Base-by-base conservation (phyloP, 1,140 invertebrate genomes). In the Hydropsyche tenuis region DNA sequence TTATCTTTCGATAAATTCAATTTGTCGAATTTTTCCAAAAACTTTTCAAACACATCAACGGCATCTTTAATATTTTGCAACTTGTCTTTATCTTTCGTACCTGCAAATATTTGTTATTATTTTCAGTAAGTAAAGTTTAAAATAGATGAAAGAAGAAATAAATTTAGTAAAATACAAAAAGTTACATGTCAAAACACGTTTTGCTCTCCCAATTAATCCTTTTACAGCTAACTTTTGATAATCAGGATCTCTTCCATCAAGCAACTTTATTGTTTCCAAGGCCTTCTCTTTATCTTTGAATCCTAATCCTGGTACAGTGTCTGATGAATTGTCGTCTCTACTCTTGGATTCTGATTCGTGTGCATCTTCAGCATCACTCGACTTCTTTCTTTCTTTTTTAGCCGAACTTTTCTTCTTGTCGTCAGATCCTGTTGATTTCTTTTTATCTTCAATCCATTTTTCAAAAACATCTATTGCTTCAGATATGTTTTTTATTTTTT, bases 401-500 rank as follows among this genome's bases (percentile, higher is more conserved):
- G 80, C 80, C 0, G 81, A 80, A 60, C 78, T 73, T 72, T 82
- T 84, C 78, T 81, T 79, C 20, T 82, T 81, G 60, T 84, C 87
- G 46, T 83, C 83, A n/a, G 82, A 81, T 9, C 82, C 81, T 1
- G 82, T 78, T 1, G 86, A 84, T 1, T 84, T 86, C 18, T 81
- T 85, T 69, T 86, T 87, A 66, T 87, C 82, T 60, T 84, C 82
- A n/a, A 90, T 82, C 89, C 89, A 90, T 46, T 88, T 83, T 78
- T 90, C 89, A 78, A 90, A 90, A 30, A 89, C 86, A 66, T 84
- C 85, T 79, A 90, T 88, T 3, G 89, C 89, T 78, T 89, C 88
- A 78, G 89, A 89, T 72, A 90, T 90, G 69, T 90, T 90, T 80
- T 89, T 89, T 22, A 90, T 81, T 81, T 90, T 90, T 5, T 90